Evolutionary conservation across 2,888 invertebrate species (phyloP), one percentile per base, ranked within the genome.

Genomic region (Dicyrtomina minuta): DNA sequence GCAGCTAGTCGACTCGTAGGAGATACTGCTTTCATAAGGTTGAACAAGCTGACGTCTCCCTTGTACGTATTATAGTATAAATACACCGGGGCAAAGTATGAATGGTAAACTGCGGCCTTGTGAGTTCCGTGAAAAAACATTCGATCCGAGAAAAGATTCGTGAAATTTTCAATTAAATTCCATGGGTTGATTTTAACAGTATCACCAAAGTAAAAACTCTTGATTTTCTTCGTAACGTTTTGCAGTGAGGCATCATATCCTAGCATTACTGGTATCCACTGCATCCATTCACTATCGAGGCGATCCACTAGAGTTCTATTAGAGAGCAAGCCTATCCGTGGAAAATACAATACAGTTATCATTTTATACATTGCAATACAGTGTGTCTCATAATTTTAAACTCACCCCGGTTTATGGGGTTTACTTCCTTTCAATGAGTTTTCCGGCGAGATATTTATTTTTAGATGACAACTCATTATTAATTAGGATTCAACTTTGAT

Each of bases 141-240:
- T 15, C 68, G 46, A 44, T 71, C 71, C 5, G 71, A 71, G 53
- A 71, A 71, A 27, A 71, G 33, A 58, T 65, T 68, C 20, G 71
- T 71, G 41, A 68, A 68, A 55, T 71, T 71, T 15, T 58, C 43
- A 33, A 71, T 43, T 4, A 41, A 13, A 13, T 60, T 17, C 15
- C 39, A 8, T 5, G 70, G 70, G 26, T 70, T 17, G 2, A 66
- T 26, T 24, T 55, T 17, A 3, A 20, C 26, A 1, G 43, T 17
- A 1, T 46, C 24, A 17, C 70, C 70, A 53, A 70, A 70, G 49
- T 70, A 70, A 56, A 49, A 70, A 17, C 33, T 62, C 22, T 51
- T 46, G 17, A 70, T 70, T 49, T 67, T 67, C 17, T 67, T 51
- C 1, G 70, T 39, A 2, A 61, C 70, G 20, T 62, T 62, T 46